Evolutionary conservation across 2,888 invertebrate genomes (phyloP), one percentile per base, ranked within the genome.

Genomic region (Orgyia antiqua): DNA sequence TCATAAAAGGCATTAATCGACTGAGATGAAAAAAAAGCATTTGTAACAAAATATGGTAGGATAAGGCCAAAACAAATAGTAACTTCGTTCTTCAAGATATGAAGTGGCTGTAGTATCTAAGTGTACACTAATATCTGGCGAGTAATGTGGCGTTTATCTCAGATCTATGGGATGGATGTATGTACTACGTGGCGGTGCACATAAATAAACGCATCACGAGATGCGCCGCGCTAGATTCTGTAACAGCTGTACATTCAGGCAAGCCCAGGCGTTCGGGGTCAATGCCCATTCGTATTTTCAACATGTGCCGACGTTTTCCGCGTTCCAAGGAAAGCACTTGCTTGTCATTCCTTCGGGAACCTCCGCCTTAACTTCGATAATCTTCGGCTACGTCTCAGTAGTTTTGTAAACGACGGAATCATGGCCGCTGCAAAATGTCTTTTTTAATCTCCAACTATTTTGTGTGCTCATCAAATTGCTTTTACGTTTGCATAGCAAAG

Each of bases 291-390:
- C 68, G 84, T 83, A 83, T 84, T 84, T 84, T 83, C 83, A 83
- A 84, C 84, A 83, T 82, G 77, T 80, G 82, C 79, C 68, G 73
- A 69, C 73, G 77, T 80, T 84, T 84, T 84, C 84, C 84, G 84
- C 84, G 84, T 84, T 84, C 84, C 79, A 68, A 59, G 83, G 80
- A 83, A 80, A 83, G 72, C 74, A 66, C 73, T 63, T 52, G 68
- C 67, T 64, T 75, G 77, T 75, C 78, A 74, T 73, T 76, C 75
- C 72, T 74, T 82, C 82, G 79, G 74, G 56, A 54, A 51, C 51
- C 60, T 61, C 75, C 79, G 82, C 61, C 15, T 31, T 24, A 51
- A 53, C 68, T 69, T 80, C 82, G 80, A 61, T 27, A 40, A 33
- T 50, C 51, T 54, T 54, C 44, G 48, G 21, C 27, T 31, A 12